Evolutionary conservation across 2,888 invertebrate species (phyloP).

Genomic region (Hirtodrosophila histrioides): DNA sequence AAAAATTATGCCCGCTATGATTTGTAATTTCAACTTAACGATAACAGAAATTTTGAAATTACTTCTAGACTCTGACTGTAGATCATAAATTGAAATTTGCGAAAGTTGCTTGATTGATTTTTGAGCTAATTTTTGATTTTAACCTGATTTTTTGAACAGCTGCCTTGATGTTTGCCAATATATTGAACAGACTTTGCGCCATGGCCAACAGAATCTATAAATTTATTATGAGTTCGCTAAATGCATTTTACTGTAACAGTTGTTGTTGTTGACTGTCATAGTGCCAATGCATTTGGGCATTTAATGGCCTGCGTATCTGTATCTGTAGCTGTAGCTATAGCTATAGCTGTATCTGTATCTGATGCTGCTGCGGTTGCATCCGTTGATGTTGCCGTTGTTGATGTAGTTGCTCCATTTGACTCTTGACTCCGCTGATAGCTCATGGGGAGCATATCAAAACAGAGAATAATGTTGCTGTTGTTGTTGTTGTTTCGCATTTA

Average conservation of each 20-base stretch:
- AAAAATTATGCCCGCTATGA: no score
- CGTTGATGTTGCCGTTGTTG: slow-evolving; percentile 11
- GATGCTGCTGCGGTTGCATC: slow-evolving; percentile 19
- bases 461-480: slow-evolving; percentile 8
- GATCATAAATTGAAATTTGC: no score
- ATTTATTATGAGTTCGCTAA: slow-evolving; percentile 41
- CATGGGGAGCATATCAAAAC: slow-evolving; percentile 23
- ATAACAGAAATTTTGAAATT: no score
- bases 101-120: no score
- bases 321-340: no score
- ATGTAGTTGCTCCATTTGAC: slow-evolving; percentile 41
- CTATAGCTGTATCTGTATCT: background rate
- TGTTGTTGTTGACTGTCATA: slow-evolving; percentile 26
- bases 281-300: slow-evolving; percentile 28
- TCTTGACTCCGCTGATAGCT: slow-evolving; percentile 10
- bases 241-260: slow-evolving; percentile 29
- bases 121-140: no score
- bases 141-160: no score
- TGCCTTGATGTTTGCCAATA: no score
- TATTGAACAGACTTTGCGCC: no score
- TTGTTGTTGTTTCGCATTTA: slow-evolving; percentile 21
- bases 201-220: slow-evolving; percentile 22
- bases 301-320: slow-evolving; percentile 29
- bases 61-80: no score
- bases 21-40: no score